These are phyloP conservation scores for Reinhardtius hippoglossoides DNA, from an alignment of 2,113 vertebrate species.

Conservation along the genomic window DNA sequence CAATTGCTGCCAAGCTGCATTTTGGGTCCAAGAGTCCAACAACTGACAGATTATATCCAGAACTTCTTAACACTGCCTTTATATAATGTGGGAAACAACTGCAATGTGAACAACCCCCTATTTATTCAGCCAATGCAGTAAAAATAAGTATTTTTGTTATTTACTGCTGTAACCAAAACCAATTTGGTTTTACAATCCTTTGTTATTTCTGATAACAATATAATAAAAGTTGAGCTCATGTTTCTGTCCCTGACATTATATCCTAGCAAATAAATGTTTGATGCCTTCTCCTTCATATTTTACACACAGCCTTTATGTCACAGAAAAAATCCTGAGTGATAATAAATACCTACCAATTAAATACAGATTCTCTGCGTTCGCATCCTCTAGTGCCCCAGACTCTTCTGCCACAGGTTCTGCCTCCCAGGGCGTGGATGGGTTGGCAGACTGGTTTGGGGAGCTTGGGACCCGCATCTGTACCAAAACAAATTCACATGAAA, in stretches of 20 bases:
- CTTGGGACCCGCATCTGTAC: conserved; percentile 74
- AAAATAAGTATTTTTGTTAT: neutral
- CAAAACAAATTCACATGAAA: neutral
- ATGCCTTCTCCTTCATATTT: neutral
- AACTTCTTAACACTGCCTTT: neutral
- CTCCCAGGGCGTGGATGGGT: conserved; percentile 86
- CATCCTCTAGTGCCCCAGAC: conserved; percentile 81
- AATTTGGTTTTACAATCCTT: neutral
- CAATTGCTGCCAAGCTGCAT: neutral
- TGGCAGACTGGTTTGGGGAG: conserved; percentile 86
- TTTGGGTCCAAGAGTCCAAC: neutral
- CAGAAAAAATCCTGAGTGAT: neutral
- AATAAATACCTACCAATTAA: conserved; percentile 85
- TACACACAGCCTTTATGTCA: neutral
- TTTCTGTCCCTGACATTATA: neutral
- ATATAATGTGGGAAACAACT: neutral
- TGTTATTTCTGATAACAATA: too few species aligned
- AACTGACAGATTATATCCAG: neutral
- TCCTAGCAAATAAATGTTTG: neutral
- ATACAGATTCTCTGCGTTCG: conserved; percentile 94
- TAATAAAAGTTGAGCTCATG: neutral
- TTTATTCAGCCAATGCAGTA: neutral
- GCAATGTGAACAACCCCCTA: neutral
- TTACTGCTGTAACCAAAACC: neutral
- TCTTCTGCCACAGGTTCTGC: conserved; percentile 85